Evolutionary conservation across 2,113 vertebrate genomes (phyloP).

Genomic region (Phycodurus eques): DNA sequence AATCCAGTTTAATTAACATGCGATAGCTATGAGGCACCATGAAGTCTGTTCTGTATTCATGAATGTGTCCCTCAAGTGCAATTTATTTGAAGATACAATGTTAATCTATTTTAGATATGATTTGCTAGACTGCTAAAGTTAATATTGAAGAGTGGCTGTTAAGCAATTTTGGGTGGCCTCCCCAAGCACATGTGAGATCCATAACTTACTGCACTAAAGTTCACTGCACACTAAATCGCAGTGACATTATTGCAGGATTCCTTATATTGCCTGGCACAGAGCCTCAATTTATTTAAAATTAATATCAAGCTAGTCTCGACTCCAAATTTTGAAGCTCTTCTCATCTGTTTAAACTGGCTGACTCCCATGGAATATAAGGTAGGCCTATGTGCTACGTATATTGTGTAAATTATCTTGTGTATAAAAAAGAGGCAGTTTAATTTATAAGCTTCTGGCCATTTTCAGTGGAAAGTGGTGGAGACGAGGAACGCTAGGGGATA

Average conservation of each 20-base stretch:
- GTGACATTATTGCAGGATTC: constrained; percentile 35
- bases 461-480: not conserved
- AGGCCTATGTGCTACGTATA: not conserved
- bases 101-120: constrained; percentile 60
- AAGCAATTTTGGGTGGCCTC: constrained; percentile 66
- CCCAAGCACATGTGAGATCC: constrained; percentile 46
- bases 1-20: constrained; percentile 44
- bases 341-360: not conserved
- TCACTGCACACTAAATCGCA: constrained; percentile 36
- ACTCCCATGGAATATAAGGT: not conserved
- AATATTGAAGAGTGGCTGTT: constrained; percentile 63
- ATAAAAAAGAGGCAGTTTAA: not conserved
- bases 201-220: constrained; percentile 21
- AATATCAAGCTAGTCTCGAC: not conserved
- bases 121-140: constrained; percentile 69
- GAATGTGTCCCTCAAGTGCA: constrained; percentile 53
- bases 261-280: constrained; percentile 29
- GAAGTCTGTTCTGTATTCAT: constrained; percentile 47
- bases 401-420: not conserved
- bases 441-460: not conserved
- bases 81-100: constrained; percentile 69
- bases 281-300: not conserved
- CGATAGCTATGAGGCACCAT: constrained; percentile 19
- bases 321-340: not conserved
- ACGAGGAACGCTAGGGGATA: not conserved